Percentiles rank a stretch among this genome's conserved stretches.
Conservation (phyloP, 2,113 vertebrate species). For the Oxyruncus cristatus region DNA sequence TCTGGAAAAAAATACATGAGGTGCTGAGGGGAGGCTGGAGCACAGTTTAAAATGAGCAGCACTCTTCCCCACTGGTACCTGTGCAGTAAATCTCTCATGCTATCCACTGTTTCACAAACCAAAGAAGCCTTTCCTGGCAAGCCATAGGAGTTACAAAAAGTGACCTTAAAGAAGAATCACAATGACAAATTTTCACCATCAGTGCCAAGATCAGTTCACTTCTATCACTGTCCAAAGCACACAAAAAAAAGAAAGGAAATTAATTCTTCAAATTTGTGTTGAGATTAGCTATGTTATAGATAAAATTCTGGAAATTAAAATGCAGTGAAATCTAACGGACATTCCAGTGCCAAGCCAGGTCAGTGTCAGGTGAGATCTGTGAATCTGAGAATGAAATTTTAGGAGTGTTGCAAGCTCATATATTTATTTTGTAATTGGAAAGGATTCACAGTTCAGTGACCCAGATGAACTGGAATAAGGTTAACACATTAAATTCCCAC, state of each 20-base stretch:
- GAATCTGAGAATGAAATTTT: neutral
- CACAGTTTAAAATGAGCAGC: neutral
- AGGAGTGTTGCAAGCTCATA: neutral
- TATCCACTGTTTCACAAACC: neutral
- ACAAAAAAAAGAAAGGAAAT: neutral
- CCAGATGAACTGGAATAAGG: neutral
- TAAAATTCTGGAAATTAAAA: neutral
- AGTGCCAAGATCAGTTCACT: neutral
- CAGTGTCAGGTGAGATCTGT: neutral
- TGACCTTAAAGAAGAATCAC: neutral
- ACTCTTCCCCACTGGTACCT: neutral
- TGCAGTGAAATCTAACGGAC: neutral
- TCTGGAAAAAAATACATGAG: neutral
- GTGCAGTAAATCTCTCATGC: neutral
- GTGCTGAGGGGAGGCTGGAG: neutral
- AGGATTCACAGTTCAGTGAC: neutral
- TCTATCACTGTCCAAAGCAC: neutral
- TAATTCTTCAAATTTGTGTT: neutral
- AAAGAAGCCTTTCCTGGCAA: neutral
- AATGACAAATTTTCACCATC: neutral
- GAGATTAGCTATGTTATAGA: neutral
- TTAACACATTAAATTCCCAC: neutral
- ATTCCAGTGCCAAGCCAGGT: neutral
- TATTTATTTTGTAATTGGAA: neutral
- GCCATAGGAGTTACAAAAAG: neutral